These are phyloP conservation scores for Chromobotia macracanthus DNA, from an alignment of 2,797 vertebrate genomes.

Conservation along the genomic window DNA sequence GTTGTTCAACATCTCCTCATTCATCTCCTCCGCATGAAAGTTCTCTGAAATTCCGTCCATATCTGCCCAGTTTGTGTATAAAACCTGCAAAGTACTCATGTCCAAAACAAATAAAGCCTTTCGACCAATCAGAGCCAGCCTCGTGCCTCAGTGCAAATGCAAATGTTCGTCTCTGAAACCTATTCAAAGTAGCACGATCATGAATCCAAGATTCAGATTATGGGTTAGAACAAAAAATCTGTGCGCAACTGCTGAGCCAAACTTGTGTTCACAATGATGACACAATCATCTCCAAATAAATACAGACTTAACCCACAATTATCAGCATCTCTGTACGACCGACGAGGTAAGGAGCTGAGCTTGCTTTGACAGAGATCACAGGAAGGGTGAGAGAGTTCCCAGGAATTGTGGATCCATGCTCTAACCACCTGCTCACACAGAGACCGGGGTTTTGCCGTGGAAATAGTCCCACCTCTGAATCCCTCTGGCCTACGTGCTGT, in stretches of 20 bases:
- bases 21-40: constrained; percentile 66
- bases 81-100: constrained; percentile 41
- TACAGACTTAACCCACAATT: constrained; percentile 23
- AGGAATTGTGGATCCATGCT: constrained; percentile 58
- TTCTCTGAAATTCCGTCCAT: constrained; percentile 70
- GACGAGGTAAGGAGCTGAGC: constrained; percentile 30
- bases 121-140: constrained; percentile 18
- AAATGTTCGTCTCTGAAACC: constrained; percentile 24
- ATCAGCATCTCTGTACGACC: constrained; percentile 39
- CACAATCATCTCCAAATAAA: constrained; percentile 6
- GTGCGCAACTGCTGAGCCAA: neutral
- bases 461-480: constrained; percentile 67
- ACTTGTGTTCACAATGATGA: no score
- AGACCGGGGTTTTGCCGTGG: constrained; percentile 74
- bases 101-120: constrained; percentile 25
- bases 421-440: constrained; percentile 74
- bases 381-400: constrained; percentile 16
- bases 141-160: constrained; percentile 31
- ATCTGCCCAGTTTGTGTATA: constrained; percentile 45
- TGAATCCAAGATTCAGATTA: constrained; percentile 24
- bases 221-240: neutral
- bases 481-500: constrained; percentile 38
- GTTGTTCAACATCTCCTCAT: constrained; percentile 72
- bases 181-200: constrained; percentile 47
- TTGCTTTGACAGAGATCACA: constrained; percentile 49